Base-by-base conservation (phyloP, 2,797 vertebrate genomes). In the Phoeniculus purpureus region DNA sequence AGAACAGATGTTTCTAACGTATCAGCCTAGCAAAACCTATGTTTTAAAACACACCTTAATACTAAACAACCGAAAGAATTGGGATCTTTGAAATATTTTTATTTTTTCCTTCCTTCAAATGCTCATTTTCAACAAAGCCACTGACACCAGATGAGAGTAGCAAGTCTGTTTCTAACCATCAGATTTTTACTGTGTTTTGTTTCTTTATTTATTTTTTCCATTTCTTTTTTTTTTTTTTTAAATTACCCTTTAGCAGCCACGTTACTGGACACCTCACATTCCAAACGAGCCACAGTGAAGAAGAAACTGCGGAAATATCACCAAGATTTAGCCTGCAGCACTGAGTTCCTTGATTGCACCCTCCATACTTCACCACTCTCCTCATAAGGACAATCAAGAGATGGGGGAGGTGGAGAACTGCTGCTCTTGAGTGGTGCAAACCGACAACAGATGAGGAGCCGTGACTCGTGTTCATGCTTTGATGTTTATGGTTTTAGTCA, bases 401-500 rank as follows among this genome's bases (percentile, higher is more conserved):
- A 55, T 65, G 23, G 25, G 17, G 37, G 19, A 86, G 40, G 71
- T 0, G 0, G 37, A 75, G 66, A 1, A 0, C 18, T 11, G 67
- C 52, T 71, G 40, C 27, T 73, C 43, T 32, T 37, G n/a, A 76
- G 31, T 81, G 58, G 72, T 45, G 40, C 66, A 94, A 92, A 84
- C 37, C 0, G 25, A 84, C 74, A 83, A 26, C 40, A 90, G 76
- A 93, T 51, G 80, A 92, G 91, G 83, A 92, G 50, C 89, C 89
- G 61, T 51, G 77, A 85, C 74, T 90, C 23, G 15, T 88, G 82
- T 52, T 76, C 6, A 1, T 72, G 73, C 67, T 79, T 92, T 97
- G 95, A 97, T 92, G 55, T 85, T 97, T 96, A 97, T 93, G 62
- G 67, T 66, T 96, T 94, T 1, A 4, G 97, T 92, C 96, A 94